Conservation (phyloP, 1,140 invertebrate genomes). For the Drosophila pandora region DNA sequence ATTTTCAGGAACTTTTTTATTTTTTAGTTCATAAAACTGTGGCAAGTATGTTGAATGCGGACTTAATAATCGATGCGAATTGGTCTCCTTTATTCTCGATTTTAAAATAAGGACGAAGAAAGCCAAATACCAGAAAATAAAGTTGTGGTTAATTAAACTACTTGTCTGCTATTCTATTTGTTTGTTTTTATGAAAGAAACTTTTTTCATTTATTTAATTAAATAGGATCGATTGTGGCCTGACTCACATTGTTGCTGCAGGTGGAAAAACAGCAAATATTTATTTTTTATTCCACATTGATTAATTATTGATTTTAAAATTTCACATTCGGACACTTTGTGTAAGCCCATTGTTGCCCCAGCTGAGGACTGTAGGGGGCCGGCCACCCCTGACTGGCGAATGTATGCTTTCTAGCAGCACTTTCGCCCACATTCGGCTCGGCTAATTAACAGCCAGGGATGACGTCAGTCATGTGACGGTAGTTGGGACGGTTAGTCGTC, state of each 20-base stretch:
- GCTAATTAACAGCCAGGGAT: conserved; percentile 58
- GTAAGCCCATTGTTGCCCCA: conserved; percentile 41
- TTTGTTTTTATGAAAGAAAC: too few relatives aligned
- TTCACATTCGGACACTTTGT: background rate
- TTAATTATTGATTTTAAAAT: background rate
- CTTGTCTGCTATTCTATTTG: background rate
- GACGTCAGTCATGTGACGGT: conserved; percentile 49
- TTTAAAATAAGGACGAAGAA: background rate
- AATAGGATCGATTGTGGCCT: too few relatives aligned
- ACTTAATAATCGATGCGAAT: conserved; percentile 5
- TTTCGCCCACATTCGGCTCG: conserved; percentile 42
- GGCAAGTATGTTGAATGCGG: conserved; percentile 16
- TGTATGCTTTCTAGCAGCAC: conserved; percentile 46
- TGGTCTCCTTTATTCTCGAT: too few relatives aligned
- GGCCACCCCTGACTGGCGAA: conserved; percentile 49
- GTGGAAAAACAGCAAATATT: too few relatives aligned
- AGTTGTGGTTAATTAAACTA: background rate
- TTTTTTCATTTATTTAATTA: too few relatives aligned
- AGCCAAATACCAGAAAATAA: too few relatives aligned
- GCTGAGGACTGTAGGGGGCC: conserved; percentile 34
- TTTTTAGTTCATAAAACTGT: conserved; percentile 24
- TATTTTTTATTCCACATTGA: background rate
- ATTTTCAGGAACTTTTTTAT: conserved; percentile 29
- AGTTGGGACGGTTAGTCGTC: conserved; percentile 6
- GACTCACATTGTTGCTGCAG: too few relatives aligned